Evolutionary conservation across 1,140 invertebrate genomes (phyloP).

Genomic region (Apis florea): DNA sequence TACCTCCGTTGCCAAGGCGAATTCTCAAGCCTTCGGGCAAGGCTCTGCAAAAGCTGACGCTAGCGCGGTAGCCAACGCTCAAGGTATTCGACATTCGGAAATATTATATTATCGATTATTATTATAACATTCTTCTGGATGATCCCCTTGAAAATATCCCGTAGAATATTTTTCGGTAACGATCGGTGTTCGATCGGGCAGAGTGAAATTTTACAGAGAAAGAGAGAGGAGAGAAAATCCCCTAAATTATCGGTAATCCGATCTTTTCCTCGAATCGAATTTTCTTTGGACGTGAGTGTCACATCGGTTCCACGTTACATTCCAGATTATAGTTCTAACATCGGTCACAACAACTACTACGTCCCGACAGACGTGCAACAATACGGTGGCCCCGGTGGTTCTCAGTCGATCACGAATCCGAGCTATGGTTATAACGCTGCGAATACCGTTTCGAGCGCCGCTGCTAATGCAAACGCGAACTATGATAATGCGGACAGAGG

Average conservation of each 20-base stretch:
- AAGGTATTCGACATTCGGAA: constrained; percentile 36
- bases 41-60: constrained; percentile 33
- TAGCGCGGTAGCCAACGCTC: constrained; percentile 43
- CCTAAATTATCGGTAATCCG: no score
- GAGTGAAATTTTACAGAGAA: no score
- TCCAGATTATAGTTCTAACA: neutral
- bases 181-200: no score
- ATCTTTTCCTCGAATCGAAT: neutral
- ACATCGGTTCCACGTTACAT: constrained; percentile 11
- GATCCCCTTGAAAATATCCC: neutral
- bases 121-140: no score
- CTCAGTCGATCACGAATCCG: constrained; percentile 48
- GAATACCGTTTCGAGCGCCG: neutral
- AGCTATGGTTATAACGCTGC: neutral
- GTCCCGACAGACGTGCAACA: constrained; percentile 15
- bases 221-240: no score
- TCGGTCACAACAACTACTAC: neutral
- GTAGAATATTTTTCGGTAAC: neutral
- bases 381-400: constrained; percentile 46
- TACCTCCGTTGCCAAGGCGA: constrained; percentile 25
- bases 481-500: neutral
- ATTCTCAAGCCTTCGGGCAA: constrained; percentile 4
- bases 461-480: constrained; percentile 36
- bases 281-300: constrained; percentile 49
- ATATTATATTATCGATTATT: neutral